These are phyloP conservation scores for Drosophila mettleri DNA, from an alignment of 2,888 invertebrate genomes.

Conservation along the genomic window DNA sequence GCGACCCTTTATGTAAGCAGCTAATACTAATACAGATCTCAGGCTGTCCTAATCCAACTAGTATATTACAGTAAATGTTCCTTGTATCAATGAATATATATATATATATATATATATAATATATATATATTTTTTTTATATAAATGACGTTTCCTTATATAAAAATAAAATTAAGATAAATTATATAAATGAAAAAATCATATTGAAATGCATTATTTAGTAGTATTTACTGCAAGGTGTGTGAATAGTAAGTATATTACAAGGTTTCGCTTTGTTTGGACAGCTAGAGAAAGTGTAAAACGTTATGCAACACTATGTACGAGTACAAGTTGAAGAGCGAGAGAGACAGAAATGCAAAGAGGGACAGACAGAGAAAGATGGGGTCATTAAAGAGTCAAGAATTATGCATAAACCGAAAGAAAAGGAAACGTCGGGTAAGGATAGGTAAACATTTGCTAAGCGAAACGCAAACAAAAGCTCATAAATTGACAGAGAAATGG, in stretches of 20 bases:
- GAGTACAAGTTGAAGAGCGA: conserved; percentile 31
- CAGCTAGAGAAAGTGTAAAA: conserved; percentile 44
- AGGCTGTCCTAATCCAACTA: conserved; percentile 3
- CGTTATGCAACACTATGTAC: conserved; percentile 46
- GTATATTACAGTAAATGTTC: conserved; percentile 35
- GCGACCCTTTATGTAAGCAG: conserved; percentile 25
- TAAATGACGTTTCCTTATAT: conserved; percentile 31
- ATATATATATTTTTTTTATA: conserved; percentile 9
- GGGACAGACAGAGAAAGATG: background rate
- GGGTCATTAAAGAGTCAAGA: conserved; percentile 65
- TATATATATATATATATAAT: too few relatives aligned
- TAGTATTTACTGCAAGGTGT: conserved; percentile 28
- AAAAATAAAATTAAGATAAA: conserved; percentile 16
- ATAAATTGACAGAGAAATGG: conserved; percentile 69
- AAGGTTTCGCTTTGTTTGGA: conserved; percentile 40
- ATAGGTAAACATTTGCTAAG: conserved; percentile 76
- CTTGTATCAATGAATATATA: conserved; percentile 20
- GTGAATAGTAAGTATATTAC: conserved; percentile 41
- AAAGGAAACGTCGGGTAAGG: conserved; percentile 22
- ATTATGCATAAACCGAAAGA: conserved; percentile 62
- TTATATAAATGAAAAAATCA: background rate
- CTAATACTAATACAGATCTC: conserved; percentile 14
- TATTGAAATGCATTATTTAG: conserved; percentile 20
- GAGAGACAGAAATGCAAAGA: conserved; percentile 1
- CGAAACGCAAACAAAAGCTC: conserved; percentile 78